Evolutionary conservation across 2,113 vertebrate species (phyloP).

Genomic region (Symphodus melops): DNA sequence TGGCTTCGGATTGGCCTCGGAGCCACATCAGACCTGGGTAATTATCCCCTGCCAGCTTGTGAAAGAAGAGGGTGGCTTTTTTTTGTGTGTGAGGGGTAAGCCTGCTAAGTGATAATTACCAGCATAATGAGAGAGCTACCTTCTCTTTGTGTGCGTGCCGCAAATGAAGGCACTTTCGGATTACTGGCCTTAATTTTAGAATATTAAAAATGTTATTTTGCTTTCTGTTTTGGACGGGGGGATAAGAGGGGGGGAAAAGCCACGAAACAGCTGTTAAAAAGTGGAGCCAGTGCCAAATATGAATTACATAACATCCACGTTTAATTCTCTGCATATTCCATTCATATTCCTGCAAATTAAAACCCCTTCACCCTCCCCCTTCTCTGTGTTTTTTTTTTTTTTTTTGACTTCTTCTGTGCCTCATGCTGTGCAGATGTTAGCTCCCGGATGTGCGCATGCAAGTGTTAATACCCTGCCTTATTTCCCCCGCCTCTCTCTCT

Average conservation of each 20-base stretch:
- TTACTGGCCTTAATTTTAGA: constrained; percentile 18
- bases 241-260: constrained; percentile 63
- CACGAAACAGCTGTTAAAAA: constrained; percentile 64
- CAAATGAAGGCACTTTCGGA: constrained; percentile 24
- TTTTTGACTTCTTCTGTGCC: constrained; percentile 43
- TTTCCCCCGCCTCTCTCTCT: constrained; percentile 27
- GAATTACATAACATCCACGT: constrained; percentile 53
- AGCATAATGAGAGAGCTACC: constrained; percentile 52
- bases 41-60: constrained; percentile 69
- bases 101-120: constrained; percentile 64
- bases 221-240: constrained; percentile 14
- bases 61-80: constrained; percentile 37
- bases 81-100: constrained; percentile 19
- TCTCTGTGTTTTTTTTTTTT: background rate
- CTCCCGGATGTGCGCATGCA: constrained; percentile 65
- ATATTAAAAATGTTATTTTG: constrained; percentile 38
- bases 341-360: constrained; percentile 50
- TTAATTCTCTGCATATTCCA: constrained; percentile 41
- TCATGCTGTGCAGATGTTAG: constrained; percentile 69
- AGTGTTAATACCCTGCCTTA: constrained; percentile 65
- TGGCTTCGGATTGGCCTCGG: constrained; percentile 51
- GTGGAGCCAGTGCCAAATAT: constrained; percentile 40
- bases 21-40: constrained; percentile 54
- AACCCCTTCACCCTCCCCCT: background rate
- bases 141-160: constrained; percentile 3